Evolutionary conservation across 1,140 invertebrate species (phyloP).

Genomic region (Gonatopus flavifemur): DNA sequence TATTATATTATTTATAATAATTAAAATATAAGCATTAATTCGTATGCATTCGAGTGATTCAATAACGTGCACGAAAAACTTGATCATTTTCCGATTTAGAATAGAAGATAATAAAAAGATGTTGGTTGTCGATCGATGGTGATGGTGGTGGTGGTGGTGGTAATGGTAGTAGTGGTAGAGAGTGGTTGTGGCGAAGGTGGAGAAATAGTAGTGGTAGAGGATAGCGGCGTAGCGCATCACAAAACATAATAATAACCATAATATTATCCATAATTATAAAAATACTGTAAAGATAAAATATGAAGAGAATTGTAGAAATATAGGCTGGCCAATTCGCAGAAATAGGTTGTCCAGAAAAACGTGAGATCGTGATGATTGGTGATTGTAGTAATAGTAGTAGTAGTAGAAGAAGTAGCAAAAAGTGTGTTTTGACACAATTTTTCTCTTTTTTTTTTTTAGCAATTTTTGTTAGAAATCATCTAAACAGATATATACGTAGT

Average conservation of each 20-base stretch:
- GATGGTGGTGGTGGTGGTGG: too few relatives aligned
- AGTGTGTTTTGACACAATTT: too few relatives aligned
- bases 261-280: constrained; percentile 16
- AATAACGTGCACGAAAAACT: too few relatives aligned
- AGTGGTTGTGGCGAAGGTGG: too few relatives aligned
- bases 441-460: too few relatives aligned
- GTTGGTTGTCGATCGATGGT: constrained; percentile 1
- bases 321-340: constrained; percentile 23
- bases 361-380: constrained; percentile 8
- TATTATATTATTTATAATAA: background rate
- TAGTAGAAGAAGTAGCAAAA: background rate
- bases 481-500: too few relatives aligned
- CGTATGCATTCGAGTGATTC: too few relatives aligned
- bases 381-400: background rate
- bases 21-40: too few relatives aligned
- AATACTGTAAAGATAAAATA: constrained; percentile 47
- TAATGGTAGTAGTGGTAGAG: too few relatives aligned
- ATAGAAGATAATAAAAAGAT: background rate
- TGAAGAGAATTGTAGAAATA: constrained; percentile 37
- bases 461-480: too few relatives aligned
- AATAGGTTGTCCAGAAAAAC: constrained; percentile 19
- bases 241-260: constrained; percentile 50
- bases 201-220: constrained; percentile 50
- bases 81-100: too few relatives aligned
- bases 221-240: constrained; percentile 50